Conservation (phyloP, 2,113 vertebrate genomes). For the Felis catus region DNA sequence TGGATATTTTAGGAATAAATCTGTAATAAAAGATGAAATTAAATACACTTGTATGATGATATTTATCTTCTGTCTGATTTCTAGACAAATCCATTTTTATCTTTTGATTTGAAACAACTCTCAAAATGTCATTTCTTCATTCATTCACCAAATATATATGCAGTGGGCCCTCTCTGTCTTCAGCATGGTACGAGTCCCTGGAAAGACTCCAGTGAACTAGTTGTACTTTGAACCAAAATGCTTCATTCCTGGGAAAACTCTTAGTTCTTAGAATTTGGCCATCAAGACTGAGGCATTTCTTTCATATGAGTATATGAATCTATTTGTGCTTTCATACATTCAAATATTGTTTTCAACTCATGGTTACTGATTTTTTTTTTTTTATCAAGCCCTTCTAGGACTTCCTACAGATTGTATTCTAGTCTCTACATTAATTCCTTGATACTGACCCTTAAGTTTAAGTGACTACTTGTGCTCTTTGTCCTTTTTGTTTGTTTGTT, state of each 20-base stretch:
- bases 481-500: neutral
- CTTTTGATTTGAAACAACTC: neutral
- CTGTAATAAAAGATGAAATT: slow-evolving; percentile 13
- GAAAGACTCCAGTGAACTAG: neutral
- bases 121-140: neutral
- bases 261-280: neutral
- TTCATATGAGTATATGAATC: neutral
- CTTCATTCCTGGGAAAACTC: neutral
- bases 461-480: neutral
- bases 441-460: neutral
- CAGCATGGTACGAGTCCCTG: neutral
- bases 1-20: slow-evolving; percentile 17
- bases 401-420: neutral
- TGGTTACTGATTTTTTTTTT: neutral
- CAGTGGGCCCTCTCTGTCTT: neutral
- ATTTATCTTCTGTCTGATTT: slow-evolving; percentile 32
- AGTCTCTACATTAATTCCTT: neutral
- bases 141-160: neutral
- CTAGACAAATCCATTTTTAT: neutral
- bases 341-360: neutral
- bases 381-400: neutral
- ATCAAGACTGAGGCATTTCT: neutral
- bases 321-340: neutral
- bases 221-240: neutral
- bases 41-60: neutral